A percentile compares a stretch with the other conserved stretches of the same genome.
Evolutionary conservation across 2,113 vertebrate genomes (phyloP).

Genomic region (Sinocyclocheilus grahami): DNA sequence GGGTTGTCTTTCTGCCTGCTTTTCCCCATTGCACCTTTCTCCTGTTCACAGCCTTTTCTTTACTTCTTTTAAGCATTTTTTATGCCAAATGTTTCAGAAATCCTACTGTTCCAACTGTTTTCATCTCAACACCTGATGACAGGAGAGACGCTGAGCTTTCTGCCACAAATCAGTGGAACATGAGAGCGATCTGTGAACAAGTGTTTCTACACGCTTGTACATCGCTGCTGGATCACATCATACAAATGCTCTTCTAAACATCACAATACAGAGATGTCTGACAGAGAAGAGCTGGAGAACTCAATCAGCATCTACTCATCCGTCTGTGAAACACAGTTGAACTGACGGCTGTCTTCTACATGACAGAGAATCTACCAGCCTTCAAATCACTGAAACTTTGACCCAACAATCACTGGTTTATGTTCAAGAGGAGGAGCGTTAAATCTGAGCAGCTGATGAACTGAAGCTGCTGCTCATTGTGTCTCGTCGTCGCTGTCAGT

Average conservation of each 20-base stretch:
- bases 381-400: no score
- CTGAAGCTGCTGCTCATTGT: no score
- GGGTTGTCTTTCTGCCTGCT: no score
- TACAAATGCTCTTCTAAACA: background rate
- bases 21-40: no score
- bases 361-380: no score
- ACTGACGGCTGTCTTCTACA: background rate
- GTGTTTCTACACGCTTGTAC: background rate
- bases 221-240: background rate
- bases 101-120: no score
- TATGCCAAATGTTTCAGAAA: background rate
- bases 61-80: background rate
- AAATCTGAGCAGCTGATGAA: no score
- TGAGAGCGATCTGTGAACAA: background rate
- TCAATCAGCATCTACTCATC: background rate
- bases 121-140: background rate
- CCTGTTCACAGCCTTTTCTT: no score
- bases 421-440: no score
- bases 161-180: background rate
- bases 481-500: no score
- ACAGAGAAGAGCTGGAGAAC: background rate
- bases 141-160: background rate
- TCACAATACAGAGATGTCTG: background rate
- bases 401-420: no score
- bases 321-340: background rate